Evolutionary conservation across 2,888 invertebrate species (phyloP), one percentile per base, ranked within the genome.

Genomic region (Boloria selene): DNA sequence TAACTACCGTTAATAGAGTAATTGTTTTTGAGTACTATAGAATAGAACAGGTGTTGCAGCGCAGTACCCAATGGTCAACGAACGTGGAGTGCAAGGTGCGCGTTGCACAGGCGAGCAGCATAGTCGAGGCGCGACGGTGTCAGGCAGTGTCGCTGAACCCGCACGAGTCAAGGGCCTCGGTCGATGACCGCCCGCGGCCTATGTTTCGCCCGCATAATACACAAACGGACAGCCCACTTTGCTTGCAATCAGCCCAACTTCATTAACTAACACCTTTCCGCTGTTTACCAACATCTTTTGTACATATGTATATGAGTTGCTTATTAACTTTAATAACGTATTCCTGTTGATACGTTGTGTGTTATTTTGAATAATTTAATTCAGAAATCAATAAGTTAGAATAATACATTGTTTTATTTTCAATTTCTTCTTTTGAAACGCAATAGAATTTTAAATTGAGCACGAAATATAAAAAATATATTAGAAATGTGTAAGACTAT

Each of bases 131-230:
- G 75, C 73, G 74, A 66, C 72, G 80, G 82, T 80, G 83, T 81
- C 82, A 79, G 76, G 74, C 82, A 79, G 85, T 86, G 90, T 90
- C 91, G 88, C 79, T 89, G 91, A 91, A 89, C 91, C 85, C 79
- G 82, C 81, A 77, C 85, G 77, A 90, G 90, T 90, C 90, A 90
- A 91, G 90, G 91, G 91, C 90, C 91, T 77, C 88, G 91, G 91
- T 89, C 90, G 90, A 85, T 87, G 91, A 89, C 90, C 90, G 90
- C 80, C 73, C 81, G 79, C 83, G 80, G 83, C 79, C 82, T 80
- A 82, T 79, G 83, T 78, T 83, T 80, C 82, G 82, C 82, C 80
- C 82, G 83, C 82, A 85, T 81, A 80, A 80, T 80, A 77, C 78
- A 83, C 84, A 71, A 73, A 83, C 84, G 78, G 77, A 79, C 79